phyloP scores from a whole-genome alignment of 2,113 vertebrate genomes.

The Dicentrarchus labrax region DNA sequence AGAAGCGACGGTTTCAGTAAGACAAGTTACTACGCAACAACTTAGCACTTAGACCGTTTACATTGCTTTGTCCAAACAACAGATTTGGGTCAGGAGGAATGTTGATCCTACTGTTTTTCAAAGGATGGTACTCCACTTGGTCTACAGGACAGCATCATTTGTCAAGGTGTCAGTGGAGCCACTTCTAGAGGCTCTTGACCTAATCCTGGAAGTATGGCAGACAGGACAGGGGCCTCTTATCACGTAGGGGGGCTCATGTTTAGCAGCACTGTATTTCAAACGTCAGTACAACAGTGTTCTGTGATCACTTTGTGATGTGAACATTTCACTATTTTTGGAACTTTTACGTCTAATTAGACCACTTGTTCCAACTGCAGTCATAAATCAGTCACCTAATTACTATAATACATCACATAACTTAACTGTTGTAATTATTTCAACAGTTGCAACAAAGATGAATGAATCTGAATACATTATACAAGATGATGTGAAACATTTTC shows the following conservation, averaged over 20 bases:
- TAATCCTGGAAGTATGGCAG: conserved; percentile 31
- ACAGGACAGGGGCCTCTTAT: conserved; percentile 2
- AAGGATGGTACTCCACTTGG: conserved; percentile 30
- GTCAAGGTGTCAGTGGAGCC: conserved; percentile 45
- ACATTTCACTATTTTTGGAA: conserved; percentile 6
- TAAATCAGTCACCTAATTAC: conserved; percentile 21
- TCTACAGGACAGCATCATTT: conserved; percentile 33
- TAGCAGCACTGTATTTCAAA: conserved; percentile 1
- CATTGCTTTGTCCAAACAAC: conserved; percentile 30
- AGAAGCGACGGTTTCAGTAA: not conserved
- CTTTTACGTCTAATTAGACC: not conserved
- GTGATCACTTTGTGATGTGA: conserved; percentile 4
- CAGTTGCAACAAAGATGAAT: not conserved
- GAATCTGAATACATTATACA: not conserved
- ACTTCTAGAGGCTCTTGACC: conserved; percentile 28
- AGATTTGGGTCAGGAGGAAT: conserved; percentile 45
- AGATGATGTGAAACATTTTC: conserved; percentile 4
- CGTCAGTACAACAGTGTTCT: not conserved
- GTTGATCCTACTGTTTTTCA: conserved; percentile 54
- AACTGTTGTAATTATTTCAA: conserved; percentile 3
- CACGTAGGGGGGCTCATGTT: not conserved
- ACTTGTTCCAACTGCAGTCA: conserved; percentile 8
- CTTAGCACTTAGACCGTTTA: conserved; percentile 21
- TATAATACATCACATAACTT: conserved; percentile 1
- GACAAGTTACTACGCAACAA: conserved; percentile 1